Evolutionary conservation across 2,888 invertebrate species (phyloP).

Genomic region (Copidosoma aretas): DNA sequence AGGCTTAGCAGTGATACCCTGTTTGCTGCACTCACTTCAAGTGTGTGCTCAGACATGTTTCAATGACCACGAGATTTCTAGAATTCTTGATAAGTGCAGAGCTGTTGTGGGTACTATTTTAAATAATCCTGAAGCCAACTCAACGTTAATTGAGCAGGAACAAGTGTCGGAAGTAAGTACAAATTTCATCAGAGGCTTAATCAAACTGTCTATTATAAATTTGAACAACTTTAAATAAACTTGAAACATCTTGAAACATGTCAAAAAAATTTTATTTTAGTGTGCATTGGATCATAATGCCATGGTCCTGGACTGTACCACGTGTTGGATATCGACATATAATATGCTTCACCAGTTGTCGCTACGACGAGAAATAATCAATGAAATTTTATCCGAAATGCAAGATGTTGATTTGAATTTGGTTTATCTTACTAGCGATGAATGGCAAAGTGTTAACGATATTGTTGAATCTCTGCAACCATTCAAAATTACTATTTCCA

Average conservation of each 20-base stretch:
- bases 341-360: conserved; percentile 62
- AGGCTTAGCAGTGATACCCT: conserved; percentile 61
- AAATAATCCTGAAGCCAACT: conserved; percentile 55
- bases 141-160: conserved; percentile 59
- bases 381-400: conserved; percentile 56
- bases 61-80: conserved; percentile 57
- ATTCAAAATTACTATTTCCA: conserved; percentile 64
- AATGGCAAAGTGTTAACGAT: conserved; percentile 63
- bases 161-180: conserved; percentile 55
- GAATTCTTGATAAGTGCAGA: conserved; percentile 60
- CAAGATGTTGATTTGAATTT: conserved; percentile 56
- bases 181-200: conserved; percentile 1
- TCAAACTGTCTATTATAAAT: too few species aligned
- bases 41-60: conserved; percentile 61
- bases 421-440: conserved; percentile 56
- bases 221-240: background rate
- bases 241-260: too few species aligned
- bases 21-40: conserved; percentile 62
- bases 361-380: conserved; percentile 55
- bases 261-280: conserved; percentile 44
- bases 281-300: conserved; percentile 52
- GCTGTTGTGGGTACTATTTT: conserved; percentile 58
- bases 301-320: conserved; percentile 58
- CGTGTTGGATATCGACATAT: conserved; percentile 63
- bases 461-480: conserved; percentile 63